Percentiles rank a stretch among this genome's conserved stretches.
Evolutionary conservation across 2,888 invertebrate genomes (phyloP).

Genomic region (Parascotia fuliginaria): DNA sequence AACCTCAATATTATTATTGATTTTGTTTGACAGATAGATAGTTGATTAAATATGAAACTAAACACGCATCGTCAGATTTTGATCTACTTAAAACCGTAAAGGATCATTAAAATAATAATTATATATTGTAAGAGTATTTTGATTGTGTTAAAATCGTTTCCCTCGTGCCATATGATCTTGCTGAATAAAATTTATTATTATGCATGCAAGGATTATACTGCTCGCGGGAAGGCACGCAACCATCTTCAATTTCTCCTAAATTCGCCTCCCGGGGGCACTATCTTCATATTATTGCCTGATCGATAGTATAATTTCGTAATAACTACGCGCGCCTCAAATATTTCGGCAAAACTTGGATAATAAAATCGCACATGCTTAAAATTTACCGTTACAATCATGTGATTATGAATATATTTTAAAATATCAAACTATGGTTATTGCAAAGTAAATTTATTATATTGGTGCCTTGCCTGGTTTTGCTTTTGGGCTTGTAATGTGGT

Average conservation of each 20-base stretch:
- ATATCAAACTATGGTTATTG: background rate
- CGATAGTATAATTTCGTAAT: slow-evolving; percentile 81
- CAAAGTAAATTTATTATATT: background rate
- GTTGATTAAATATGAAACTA: too few relatives aligned
- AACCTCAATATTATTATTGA: too few relatives aligned
- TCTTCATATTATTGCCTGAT: slow-evolving; percentile 77
- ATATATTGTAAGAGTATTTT: slow-evolving; percentile 29
- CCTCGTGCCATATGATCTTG: slow-evolving; percentile 73
- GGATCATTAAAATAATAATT: too few relatives aligned
- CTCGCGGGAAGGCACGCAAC: slow-evolving; percentile 74
- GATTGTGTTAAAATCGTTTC: slow-evolving; percentile 38
- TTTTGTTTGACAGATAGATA: too few relatives aligned
- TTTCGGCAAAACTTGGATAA: slow-evolving; percentile 53
- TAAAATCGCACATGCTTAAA: slow-evolving; percentile 24
- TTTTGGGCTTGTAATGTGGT: too few relatives aligned
- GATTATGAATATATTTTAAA: slow-evolving; percentile 3
- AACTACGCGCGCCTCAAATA: slow-evolving; percentile 66
- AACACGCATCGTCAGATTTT: too few relatives aligned
- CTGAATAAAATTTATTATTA: slow-evolving; percentile 69
- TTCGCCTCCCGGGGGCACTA: slow-evolving; percentile 76
- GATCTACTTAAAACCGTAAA: too few relatives aligned
- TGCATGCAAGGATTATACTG: slow-evolving; percentile 67
- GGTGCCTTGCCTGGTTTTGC: too few relatives aligned
- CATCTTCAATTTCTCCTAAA: slow-evolving; percentile 81
- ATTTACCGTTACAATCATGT: slow-evolving; percentile 20